Percentiles rank a stretch among this genome's conserved stretches.
Evolutionary conservation across 1,140 invertebrate species (phyloP).

Genomic region (Zaprionus camerounensis): DNA sequence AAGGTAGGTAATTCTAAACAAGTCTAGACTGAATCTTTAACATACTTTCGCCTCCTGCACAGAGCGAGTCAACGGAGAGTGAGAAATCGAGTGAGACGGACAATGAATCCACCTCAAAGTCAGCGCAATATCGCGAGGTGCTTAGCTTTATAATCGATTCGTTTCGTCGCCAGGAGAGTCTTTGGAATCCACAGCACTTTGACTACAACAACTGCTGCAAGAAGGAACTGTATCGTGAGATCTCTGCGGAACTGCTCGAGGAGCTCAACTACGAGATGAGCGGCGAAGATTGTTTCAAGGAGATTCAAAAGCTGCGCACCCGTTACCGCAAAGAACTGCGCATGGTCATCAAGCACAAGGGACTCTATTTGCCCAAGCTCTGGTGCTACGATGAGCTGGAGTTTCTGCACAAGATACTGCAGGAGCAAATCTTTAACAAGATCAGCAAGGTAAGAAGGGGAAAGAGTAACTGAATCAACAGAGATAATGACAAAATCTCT

Average conservation of each 20-base stretch:
- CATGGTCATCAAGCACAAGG: slow-evolving; percentile 76
- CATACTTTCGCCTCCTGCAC: neutral
- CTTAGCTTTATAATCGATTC: slow-evolving; percentile 68
- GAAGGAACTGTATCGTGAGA: slow-evolving; percentile 65
- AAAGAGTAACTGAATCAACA: neutral
- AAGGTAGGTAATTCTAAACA: slow-evolving; percentile 49
- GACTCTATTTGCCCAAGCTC: slow-evolving; percentile 73
- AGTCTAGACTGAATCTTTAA: too few relatives aligned
- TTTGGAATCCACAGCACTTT: slow-evolving; percentile 76
- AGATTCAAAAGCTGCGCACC: slow-evolving; percentile 73
- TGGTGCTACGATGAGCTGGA: slow-evolving; percentile 81
- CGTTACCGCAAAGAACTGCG: slow-evolving; percentile 77
- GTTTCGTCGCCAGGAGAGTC: slow-evolving; percentile 63
- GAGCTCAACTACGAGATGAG: slow-evolving; percentile 67
- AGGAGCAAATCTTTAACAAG: slow-evolving; percentile 70
- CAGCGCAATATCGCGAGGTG: slow-evolving; percentile 61
- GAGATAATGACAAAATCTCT: neutral
- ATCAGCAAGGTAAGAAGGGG: slow-evolving; percentile 62
- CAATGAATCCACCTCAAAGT: slow-evolving; percentile 63
- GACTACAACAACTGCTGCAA: slow-evolving; percentile 67
- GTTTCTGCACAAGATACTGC: slow-evolving; percentile 69
- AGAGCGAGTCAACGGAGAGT: slow-evolving; percentile 65
- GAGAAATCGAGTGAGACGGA: slow-evolving; percentile 74
- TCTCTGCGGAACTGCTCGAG: slow-evolving; percentile 60
- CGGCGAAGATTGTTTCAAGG: slow-evolving; percentile 71